phyloP scores from a whole-genome alignment of 2,888 invertebrate species.

The Sminthurinus aureus region DNA sequence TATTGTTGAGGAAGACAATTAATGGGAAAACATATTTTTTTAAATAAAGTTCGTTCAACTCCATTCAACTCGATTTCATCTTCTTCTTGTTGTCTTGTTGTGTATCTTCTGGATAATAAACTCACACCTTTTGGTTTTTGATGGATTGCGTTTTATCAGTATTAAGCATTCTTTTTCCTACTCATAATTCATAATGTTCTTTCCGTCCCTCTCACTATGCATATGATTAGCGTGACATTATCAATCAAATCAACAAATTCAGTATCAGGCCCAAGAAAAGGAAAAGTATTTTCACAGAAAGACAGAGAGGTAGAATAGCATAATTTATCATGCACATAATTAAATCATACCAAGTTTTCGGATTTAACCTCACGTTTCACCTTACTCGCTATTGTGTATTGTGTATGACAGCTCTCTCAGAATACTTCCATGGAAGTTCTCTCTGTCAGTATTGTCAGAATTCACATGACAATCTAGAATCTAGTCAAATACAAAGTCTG shows the following conservation, averaged over 20 bases:
- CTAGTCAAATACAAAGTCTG: background rate
- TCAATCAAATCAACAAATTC: background rate
- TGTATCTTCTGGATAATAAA: background rate
- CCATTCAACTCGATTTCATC: background rate
- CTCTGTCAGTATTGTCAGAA: background rate
- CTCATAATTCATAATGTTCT: background rate
- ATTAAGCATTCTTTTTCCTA: background rate
- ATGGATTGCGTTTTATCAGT: background rate
- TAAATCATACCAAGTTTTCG: background rate
- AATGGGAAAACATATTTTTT: background rate
- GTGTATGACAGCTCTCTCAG: background rate
- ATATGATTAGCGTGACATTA: background rate
- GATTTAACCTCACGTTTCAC: background rate
- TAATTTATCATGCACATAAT: background rate
- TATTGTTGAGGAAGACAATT: too few species aligned
- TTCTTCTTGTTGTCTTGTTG: background rate
- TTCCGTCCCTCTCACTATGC: background rate
- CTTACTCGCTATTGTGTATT: background rate
- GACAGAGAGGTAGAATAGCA: too few species aligned
- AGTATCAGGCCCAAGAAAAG: too few species aligned
- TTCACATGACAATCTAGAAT: background rate
- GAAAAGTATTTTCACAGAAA: too few species aligned
- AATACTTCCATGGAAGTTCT: background rate
- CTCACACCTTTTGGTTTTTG: slow-evolving; percentile 14
- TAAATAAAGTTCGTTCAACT: slow-evolving; percentile 25